A percentile compares a stretch with the other conserved stretches of the same genome.
Evolutionary conservation across 2,113 vertebrate genomes (phyloP).

Genomic region (Salvelinus sp.): DNA sequence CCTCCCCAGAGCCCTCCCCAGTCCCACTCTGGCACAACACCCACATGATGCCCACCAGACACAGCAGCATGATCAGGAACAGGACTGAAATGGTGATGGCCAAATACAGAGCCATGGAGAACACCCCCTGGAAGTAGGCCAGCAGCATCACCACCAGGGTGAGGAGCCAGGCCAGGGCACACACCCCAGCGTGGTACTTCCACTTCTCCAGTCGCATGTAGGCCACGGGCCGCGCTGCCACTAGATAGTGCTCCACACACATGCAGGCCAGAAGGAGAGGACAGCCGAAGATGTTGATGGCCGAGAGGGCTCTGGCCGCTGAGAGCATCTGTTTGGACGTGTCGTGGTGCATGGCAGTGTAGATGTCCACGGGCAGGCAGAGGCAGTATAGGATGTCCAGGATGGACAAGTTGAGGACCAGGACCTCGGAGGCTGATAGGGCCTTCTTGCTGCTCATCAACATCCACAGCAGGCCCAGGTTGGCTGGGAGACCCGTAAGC

Average conservation of each 20-base stretch:
- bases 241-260: slow-evolving; percentile 60
- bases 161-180: slow-evolving; percentile 35
- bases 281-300: slow-evolving; percentile 47
- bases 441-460: slow-evolving; percentile 32
- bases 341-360: neutral
- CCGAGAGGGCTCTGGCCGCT: neutral
- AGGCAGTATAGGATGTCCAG: slow-evolving; percentile 43
- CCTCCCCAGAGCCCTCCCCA: slow-evolving; percentile 12
- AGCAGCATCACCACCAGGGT: slow-evolving; percentile 26
- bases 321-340: neutral
- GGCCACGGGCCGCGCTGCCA: slow-evolving; percentile 29
- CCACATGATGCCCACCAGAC: slow-evolving; percentile 41
- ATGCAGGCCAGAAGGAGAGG: slow-evolving; percentile 54
- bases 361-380: slow-evolving; percentile 32
- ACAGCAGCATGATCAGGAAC: slow-evolving; percentile 49
- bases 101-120: slow-evolving; percentile 24
- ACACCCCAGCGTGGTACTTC: slow-evolving; percentile 32
- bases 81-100: slow-evolving; percentile 17
- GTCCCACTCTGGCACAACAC: slow-evolving; percentile 23
- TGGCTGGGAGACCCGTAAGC: slow-evolving; percentile 24
- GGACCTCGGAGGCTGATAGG: slow-evolving; percentile 45
- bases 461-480: slow-evolving; percentile 41
- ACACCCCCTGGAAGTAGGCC: neutral
- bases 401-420: slow-evolving; percentile 45
- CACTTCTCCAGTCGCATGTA: slow-evolving; percentile 36